These are phyloP conservation scores for Plagodis dolabraria DNA, from an alignment of 2,888 invertebrate genomes.

Conservation along the genomic window DNA sequence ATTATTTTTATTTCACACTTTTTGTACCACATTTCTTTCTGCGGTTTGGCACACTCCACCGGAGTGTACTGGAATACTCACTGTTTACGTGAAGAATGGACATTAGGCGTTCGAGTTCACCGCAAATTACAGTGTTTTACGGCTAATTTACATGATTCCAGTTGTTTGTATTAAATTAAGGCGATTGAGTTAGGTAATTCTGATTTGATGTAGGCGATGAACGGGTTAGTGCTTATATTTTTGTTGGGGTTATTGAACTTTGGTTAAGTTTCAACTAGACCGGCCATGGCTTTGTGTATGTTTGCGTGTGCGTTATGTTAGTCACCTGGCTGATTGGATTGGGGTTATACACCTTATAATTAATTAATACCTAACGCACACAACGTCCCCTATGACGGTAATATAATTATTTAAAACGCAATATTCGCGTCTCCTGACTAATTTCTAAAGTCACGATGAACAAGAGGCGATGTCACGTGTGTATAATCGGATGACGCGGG, in stretches of 20 bases:
- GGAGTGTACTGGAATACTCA: conserved; percentile 6
- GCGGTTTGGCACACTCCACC: conserved; percentile 2
- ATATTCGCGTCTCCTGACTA: too few species aligned
- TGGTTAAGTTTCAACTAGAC: neutral
- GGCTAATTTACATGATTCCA: conserved; percentile 10
- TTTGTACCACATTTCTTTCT: neutral
- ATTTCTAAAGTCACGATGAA: too few species aligned
- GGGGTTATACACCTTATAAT: too few species aligned
- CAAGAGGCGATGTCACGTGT: too few species aligned
- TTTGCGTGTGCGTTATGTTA: too few species aligned
- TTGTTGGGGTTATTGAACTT: conserved; percentile 1
- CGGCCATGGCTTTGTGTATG: too few species aligned
- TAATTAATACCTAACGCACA: too few species aligned
- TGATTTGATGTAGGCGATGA: conserved; percentile 9
- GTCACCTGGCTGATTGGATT: too few species aligned
- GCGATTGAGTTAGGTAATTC: conserved; percentile 3
- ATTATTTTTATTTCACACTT: too few species aligned
- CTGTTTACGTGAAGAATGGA: conserved; percentile 4
- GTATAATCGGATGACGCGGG: too few species aligned
- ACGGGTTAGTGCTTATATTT: neutral
- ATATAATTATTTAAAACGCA: too few species aligned
- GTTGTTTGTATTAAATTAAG: conserved; percentile 6
- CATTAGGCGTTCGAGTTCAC: conserved; percentile 1
- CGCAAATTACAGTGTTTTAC: conserved; percentile 16
- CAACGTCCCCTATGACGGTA: too few species aligned